Conservation (phyloP, 2,113 vertebrate genomes). For the Geococcyx californianus region DNA sequence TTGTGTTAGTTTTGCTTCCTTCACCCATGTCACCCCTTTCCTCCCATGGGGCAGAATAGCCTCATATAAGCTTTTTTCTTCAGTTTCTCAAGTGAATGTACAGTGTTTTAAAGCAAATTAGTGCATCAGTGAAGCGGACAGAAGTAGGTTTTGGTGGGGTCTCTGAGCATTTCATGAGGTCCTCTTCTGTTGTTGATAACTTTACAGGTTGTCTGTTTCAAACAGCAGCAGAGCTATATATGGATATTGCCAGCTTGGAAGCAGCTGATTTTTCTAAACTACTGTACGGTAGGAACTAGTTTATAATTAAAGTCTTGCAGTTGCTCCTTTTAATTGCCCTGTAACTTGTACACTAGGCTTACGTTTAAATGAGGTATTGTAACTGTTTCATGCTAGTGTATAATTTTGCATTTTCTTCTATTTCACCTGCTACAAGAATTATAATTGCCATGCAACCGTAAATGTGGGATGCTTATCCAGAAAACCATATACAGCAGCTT, state of each 20-base stretch:
- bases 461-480: neutral
- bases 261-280: conserved; percentile 63
- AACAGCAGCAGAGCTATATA: conserved; percentile 67
- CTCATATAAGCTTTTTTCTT: neutral
- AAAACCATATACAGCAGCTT: conserved; percentile 6
- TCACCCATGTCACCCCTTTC: neutral
- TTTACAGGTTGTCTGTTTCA: conserved; percentile 74
- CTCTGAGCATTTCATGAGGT: conserved; percentile 74
- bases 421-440: conserved; percentile 55
- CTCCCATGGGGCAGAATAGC: neutral
- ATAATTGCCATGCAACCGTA: neutral
- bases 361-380: conserved; percentile 27
- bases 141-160: conserved; percentile 53
- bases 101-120: conserved; percentile 51
- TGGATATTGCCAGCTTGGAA: conserved; percentile 65
- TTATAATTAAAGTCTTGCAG: conserved; percentile 67
- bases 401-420: conserved; percentile 54
- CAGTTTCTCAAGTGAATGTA: conserved; percentile 31
- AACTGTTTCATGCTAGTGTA: conserved; percentile 61
- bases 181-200: conserved; percentile 72
- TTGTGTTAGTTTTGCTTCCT: neutral
- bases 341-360: conserved; percentile 50
- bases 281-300: conserved; percentile 67
- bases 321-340: conserved; percentile 61
- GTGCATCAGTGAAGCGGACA: conserved; percentile 55